Percentiles rank a stretch among this genome's conserved stretches.
phyloP scores from a whole-genome alignment of 1,140 invertebrate species.

The Pseudomyrmex gracilis region DNA sequence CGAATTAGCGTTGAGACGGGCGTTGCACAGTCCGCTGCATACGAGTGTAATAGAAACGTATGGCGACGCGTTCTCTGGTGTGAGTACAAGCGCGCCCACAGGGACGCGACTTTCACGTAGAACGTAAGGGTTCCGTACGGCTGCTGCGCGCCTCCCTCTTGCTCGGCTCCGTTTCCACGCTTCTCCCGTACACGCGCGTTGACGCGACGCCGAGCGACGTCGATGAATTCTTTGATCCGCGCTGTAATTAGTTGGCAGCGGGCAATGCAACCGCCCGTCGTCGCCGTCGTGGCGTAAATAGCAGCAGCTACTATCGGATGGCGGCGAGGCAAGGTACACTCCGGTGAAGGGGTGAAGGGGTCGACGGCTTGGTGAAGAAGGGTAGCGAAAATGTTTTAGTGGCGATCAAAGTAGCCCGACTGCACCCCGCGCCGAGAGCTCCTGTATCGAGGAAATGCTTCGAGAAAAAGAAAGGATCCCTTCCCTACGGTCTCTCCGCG shows the following conservation, averaged over 20 bases:
- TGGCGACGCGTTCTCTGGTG: conserved; percentile 14
- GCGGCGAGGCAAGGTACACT: conserved; percentile 46
- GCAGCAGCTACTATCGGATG: conserved; percentile 49
- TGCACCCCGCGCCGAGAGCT: conserved; percentile 71
- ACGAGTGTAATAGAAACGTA: conserved; percentile 17
- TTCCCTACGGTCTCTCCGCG: neutral
- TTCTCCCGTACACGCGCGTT: conserved; percentile 62
- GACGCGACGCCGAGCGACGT: conserved; percentile 59
- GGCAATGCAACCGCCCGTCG: conserved; percentile 64
- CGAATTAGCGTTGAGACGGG: neutral
- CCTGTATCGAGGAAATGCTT: conserved; percentile 41
- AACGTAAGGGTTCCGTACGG: neutral
- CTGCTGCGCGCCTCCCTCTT: neutral
- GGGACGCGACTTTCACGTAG: neutral
- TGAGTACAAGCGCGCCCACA: conserved; percentile 3
- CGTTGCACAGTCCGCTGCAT: neutral
- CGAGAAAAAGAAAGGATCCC: conserved; percentile 34
- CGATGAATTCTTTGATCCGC: conserved; percentile 84
- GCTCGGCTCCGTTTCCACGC: conserved; percentile 13
- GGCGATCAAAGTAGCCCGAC: conserved; percentile 83
- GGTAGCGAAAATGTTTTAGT: conserved; percentile 83
- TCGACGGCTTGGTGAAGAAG: conserved; percentile 37
- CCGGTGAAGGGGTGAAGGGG: neutral
- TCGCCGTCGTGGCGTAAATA: conserved; percentile 29
- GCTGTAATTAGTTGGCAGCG: conserved; percentile 84